Base-by-base conservation (phyloP, 2,113 vertebrate species). In the Phaethon lepturus region DNA sequence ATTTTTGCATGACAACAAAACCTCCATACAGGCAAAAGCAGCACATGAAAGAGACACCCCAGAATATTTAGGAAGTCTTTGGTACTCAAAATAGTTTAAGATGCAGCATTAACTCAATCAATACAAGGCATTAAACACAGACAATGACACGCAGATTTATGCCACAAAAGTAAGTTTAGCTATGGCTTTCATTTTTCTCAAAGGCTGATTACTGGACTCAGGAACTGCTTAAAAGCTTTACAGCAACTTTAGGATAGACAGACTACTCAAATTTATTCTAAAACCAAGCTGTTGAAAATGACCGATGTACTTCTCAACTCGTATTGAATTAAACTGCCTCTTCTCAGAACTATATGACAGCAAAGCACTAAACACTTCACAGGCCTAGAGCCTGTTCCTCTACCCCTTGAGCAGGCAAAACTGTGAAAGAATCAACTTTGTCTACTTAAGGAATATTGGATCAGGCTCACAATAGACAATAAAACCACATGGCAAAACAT, bases 41-140 rank as follows among this genome's bases (percentile, higher is more conserved):
- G 93, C 83, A 95, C 68, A 82, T n/a, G 63, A 90, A 91, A 88
- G 58, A 97, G 59, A 93, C 58, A 38, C 53, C 93, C 62, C 76
- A 87, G 68, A 86, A 88, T 88, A 86, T 64, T 91, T 50, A 83
- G 42, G 82, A 94, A 95, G 76, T 97, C 97, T 97, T 98, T 98
- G 97, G 97, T 97, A 95, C 93, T 94, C 67, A 86, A 98, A 96
- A 96, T 63, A 77, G 69, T 87, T 93, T 56, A 91, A 85, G 73
- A 94, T 88, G 93, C 95, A 96, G 94, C 97, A 96, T 96, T 78
- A 96, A 97, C 77, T 91, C 76, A 88, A 78, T 86, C 68, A 86
- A 95, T 87, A 95, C 80, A 95, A 86, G 86, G 94, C 88, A 91
- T 78, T 82, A 92, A 94, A 96, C 82, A 73, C 45, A 92, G 71